Percentiles rank a stretch among this genome's conserved stretches.
Conservation (phyloP, 1,140 invertebrate species). For the Homarus americanus region DNA sequence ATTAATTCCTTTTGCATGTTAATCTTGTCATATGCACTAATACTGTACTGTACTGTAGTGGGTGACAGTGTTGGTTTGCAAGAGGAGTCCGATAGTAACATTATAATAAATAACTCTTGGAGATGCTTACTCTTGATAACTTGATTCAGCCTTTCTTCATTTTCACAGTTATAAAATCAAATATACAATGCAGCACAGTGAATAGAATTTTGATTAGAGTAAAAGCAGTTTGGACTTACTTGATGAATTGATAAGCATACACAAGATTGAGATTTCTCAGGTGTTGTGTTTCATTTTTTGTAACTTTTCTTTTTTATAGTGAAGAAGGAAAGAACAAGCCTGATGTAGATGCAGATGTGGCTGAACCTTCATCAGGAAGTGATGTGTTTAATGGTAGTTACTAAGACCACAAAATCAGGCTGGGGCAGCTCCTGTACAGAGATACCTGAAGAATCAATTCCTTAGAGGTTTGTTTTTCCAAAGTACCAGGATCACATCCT, state of each 20-base stretch:
- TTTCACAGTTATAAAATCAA: not conserved
- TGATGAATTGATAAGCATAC: not conserved
- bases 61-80: no score
- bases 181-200: no score
- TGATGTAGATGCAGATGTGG: not conserved
- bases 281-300: not conserved
- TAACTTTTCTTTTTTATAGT: not conserved
- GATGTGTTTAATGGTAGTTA: not conserved
- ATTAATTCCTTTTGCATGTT: no score
- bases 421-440: not conserved
- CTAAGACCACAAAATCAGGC: not conserved
- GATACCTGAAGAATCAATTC: not conserved
- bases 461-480: not conserved
- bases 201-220: not conserved
- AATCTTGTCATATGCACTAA: no score
- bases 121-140: no score
- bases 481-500: not conserved
- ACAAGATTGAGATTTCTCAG: not conserved
- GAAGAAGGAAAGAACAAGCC: not conserved
- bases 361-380: not conserved
- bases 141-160: no score
- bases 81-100: no score
- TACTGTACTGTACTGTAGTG: no score
- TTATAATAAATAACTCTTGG: no score
- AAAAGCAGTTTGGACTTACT: not conserved